Conservation (phyloP, 2,797 vertebrate species). For the Acanthopagrus latus region DNA sequence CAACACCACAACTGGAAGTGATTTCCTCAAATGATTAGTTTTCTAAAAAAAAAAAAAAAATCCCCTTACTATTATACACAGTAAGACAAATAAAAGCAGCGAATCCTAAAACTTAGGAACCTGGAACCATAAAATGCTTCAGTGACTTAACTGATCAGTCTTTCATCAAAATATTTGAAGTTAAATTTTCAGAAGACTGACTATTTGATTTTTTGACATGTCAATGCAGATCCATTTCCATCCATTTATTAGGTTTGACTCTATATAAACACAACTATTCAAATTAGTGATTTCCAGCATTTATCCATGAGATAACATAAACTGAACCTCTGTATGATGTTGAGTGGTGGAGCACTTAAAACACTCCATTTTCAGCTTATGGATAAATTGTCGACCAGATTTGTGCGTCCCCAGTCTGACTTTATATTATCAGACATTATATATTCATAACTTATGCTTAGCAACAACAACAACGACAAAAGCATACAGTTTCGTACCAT, state of each 20-base stretch:
- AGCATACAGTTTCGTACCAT: slow-evolving; percentile 12
- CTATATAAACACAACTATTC: neutral
- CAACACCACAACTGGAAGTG: too few relatives aligned
- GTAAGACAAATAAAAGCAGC: too few relatives aligned
- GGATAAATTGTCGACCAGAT: slow-evolving; percentile 17
- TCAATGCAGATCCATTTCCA: neutral
- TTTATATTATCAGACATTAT: slow-evolving; percentile 19
- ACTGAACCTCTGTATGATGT: neutral
- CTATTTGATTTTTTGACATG: neutral
- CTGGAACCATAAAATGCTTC: neutral
- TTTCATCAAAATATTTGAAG: neutral
- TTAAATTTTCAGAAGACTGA: slow-evolving; percentile 1
- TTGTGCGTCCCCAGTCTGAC: slow-evolving; percentile 13
- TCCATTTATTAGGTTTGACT: neutral
- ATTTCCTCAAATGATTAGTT: too few relatives aligned
- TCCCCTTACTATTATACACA: too few relatives aligned
- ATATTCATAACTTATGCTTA: slow-evolving; percentile 12
- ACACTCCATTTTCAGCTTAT: neutral
- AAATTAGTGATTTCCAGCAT: neutral
- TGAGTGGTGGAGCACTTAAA: neutral
- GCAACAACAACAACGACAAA: neutral
- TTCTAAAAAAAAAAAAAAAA: too few relatives aligned
- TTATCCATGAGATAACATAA: neutral
- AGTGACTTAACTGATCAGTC: too few relatives aligned
- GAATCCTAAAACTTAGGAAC: too few relatives aligned